Percentiles rank a stretch among this genome's conserved stretches.
Conservation (phyloP, 2,888 invertebrate species). For the Dynastes tityus region DNA sequence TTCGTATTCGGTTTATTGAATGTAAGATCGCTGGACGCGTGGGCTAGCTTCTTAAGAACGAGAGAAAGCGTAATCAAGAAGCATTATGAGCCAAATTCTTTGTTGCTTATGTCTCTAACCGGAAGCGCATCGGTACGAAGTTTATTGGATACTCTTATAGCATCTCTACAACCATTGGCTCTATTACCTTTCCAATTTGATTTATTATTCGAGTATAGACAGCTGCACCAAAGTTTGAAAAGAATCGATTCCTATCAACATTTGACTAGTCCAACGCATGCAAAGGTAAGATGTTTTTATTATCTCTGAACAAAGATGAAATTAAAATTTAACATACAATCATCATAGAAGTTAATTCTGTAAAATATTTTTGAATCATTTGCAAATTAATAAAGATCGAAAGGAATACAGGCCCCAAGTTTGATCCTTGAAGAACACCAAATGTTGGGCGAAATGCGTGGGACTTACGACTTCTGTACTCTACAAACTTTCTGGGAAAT, state of each 20-base stretch:
- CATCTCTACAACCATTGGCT: slow-evolving; percentile 85
- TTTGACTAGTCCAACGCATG: slow-evolving; percentile 66
- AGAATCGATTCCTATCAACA: slow-evolving; percentile 73
- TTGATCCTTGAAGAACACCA: too few relatives aligned
- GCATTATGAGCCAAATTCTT: slow-evolving; percentile 84
- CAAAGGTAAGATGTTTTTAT: slow-evolving; percentile 59
- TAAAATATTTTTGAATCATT: too few relatives aligned
- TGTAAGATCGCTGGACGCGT: slow-evolving; percentile 90
- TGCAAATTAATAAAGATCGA: too few relatives aligned
- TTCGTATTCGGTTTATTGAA: slow-evolving; percentile 90
- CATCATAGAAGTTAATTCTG: too few relatives aligned
- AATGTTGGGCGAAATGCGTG: too few relatives aligned
- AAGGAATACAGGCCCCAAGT: too few relatives aligned
- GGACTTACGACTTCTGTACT: too few relatives aligned
- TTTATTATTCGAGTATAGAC: slow-evolving; percentile 84
- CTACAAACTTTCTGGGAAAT: too few relatives aligned
- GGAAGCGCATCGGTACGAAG: slow-evolving; percentile 76
- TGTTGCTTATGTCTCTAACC: slow-evolving; percentile 78
- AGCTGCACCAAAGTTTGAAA: slow-evolving; percentile 83
- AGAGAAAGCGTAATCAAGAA: slow-evolving; percentile 86
- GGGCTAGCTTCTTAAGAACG: slow-evolving; percentile 89
- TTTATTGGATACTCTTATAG: slow-evolving; percentile 82
- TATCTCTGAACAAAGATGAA: slow-evolving; percentile 52
- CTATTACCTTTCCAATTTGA: slow-evolving; percentile 88
- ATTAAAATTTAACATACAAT: background rate